Percentiles rank a stretch among this genome's conserved stretches.
phyloP scores from a whole-genome alignment of 2,113 vertebrate genomes.

The Caracal caracal region DNA sequence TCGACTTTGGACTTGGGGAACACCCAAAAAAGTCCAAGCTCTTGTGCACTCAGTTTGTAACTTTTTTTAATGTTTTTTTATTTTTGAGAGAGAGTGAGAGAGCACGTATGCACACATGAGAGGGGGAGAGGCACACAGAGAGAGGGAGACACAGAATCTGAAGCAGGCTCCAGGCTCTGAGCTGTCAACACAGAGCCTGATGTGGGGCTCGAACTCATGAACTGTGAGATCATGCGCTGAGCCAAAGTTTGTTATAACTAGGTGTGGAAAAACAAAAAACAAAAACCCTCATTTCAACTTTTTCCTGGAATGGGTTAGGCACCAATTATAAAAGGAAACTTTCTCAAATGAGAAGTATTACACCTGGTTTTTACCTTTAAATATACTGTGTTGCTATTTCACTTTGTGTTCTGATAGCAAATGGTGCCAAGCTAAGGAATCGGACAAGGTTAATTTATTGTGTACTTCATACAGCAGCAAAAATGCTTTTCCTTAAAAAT shows the following conservation, averaged over 20 bases:
- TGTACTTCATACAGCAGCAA: not conserved
- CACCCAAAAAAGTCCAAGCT: not conserved
- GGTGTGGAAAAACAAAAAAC: not conserved
- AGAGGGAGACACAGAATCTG: no score
- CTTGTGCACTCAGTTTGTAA: not conserved
- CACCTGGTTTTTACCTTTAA: slow-evolving; percentile 46
- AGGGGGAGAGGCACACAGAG: no score
- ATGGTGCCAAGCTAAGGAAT: slow-evolving; percentile 21
- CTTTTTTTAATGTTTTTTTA: not conserved
- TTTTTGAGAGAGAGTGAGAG: no score
- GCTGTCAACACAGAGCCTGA: no score
- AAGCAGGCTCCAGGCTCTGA: no score
- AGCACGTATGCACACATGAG: no score
- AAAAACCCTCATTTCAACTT: not conserved
- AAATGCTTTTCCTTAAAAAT: slow-evolving; percentile 16
- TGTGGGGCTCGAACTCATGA: no score
- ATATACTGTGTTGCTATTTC: slow-evolving; percentile 33
- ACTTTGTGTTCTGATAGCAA: slow-evolving; percentile 19
- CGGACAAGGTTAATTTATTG: slow-evolving; percentile 29
- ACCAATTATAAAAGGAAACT: slow-evolving; percentile 12
- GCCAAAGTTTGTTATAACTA: not conserved
- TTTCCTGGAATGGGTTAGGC: slow-evolving; percentile 8
- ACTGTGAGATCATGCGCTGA: no score
- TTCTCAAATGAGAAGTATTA: not conserved
- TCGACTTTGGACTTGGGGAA: not conserved